phyloP scores from a whole-genome alignment of 2,888 invertebrate genomes.

The Orthosia gothica region DNA sequence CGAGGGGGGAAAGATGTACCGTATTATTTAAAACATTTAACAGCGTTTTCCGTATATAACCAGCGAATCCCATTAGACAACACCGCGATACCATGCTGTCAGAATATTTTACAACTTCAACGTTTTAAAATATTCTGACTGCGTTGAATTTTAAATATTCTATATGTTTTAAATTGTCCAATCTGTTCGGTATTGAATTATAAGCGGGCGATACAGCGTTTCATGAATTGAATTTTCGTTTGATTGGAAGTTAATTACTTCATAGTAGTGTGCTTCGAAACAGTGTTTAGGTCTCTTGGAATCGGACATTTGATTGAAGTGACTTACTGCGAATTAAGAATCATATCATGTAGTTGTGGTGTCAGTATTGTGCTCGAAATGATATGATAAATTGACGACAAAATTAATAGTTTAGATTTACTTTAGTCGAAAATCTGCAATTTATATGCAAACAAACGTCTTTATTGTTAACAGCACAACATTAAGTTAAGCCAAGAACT shows the following conservation, averaged over 20 bases:
- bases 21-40: slow-evolving; percentile 9
- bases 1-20: neutral
- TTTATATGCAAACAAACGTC: neutral
- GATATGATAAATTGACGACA: neutral
- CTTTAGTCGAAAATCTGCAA: neutral
- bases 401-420: neutral
- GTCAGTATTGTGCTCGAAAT: neutral
- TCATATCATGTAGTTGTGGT: neutral
- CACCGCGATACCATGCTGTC: slow-evolving; percentile 17
- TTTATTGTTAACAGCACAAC: neutral
- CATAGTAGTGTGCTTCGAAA: slow-evolving; percentile 5
- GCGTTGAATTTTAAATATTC: slow-evolving; percentile 46
- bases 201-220: slow-evolving; percentile 30
- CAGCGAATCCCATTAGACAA: slow-evolving; percentile 36
- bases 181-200: slow-evolving; percentile 49
- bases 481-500: slow-evolving; percentile 16
- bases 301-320: slow-evolving; percentile 3
- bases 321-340: neutral
- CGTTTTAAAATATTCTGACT: slow-evolving; percentile 37
- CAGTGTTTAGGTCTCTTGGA: no score
- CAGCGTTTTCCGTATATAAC: slow-evolving; percentile 17
- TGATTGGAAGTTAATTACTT: slow-evolving; percentile 39
- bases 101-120: slow-evolving; percentile 36
- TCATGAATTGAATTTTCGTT: slow-evolving; percentile 37
- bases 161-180: slow-evolving; percentile 51